A percentile compares a stretch with the other conserved stretches of the same genome.
Evolutionary conservation across 2,797 vertebrate species (phyloP).

Genomic region (Enteromius anoplus): DNA sequence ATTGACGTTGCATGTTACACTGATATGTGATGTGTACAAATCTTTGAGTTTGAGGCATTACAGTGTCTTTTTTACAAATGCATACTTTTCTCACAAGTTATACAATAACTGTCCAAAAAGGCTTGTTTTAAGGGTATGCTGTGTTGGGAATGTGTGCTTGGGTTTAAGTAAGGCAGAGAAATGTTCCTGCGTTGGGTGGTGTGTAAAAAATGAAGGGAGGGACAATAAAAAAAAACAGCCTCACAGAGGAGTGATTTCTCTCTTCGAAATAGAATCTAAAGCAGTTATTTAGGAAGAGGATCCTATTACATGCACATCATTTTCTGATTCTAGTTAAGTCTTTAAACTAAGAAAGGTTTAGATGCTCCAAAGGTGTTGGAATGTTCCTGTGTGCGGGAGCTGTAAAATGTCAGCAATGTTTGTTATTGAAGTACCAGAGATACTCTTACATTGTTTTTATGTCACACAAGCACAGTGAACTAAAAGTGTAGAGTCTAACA

Average conservation of each 20-base stretch:
- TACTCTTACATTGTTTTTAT: background rate
- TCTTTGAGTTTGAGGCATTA: background rate
- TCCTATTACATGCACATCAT: background rate
- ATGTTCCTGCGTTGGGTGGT: background rate
- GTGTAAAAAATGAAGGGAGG: background rate
- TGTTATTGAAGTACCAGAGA: background rate
- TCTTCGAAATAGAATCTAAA: background rate
- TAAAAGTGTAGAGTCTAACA: background rate
- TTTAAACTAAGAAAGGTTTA: background rate
- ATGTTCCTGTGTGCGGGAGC: background rate
- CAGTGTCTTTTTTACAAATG: background rate
- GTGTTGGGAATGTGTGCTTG: background rate
- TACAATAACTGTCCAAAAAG: background rate
- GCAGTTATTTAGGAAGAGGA: background rate
- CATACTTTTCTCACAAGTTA: background rate
- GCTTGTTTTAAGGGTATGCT: background rate
- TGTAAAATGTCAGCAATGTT: no score
- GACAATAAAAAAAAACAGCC: background rate
- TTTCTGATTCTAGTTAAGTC: background rate
- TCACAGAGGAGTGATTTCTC: slow-evolving; percentile 9
- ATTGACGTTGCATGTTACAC: background rate
- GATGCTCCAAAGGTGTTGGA: no score
- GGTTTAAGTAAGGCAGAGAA: background rate
- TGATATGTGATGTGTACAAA: background rate
- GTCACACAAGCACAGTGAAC: background rate